phyloP scores from a whole-genome alignment of 2,113 vertebrate genomes.

The Nycticryphes semicollaris region DNA sequence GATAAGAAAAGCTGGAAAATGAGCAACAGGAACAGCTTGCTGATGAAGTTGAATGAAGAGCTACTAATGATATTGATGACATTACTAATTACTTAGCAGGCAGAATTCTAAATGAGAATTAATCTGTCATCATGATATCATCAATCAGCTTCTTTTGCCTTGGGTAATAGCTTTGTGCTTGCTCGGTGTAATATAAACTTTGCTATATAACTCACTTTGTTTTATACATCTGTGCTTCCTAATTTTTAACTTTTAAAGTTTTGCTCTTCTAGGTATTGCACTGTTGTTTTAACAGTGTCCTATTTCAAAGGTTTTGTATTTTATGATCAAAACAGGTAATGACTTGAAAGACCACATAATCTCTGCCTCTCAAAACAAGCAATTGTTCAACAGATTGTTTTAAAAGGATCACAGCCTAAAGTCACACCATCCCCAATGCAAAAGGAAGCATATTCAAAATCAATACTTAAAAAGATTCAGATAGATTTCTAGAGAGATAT shows the following conservation, averaged over 20 bases:
- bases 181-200: not conserved
- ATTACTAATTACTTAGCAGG: slow-evolving; percentile 68
- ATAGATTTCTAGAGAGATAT: not conserved
- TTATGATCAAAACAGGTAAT: not conserved
- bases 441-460: not conserved
- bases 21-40: slow-evolving; percentile 41
- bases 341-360: not conserved
- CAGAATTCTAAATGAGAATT: slow-evolving; percentile 69
- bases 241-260: not conserved
- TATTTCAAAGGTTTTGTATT: not conserved
- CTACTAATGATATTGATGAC: slow-evolving; percentile 62
- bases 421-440: not conserved
- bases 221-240: not conserved
- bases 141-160: slow-evolving; percentile 51
- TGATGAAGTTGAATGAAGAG: slow-evolving; percentile 61
- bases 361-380: not conserved
- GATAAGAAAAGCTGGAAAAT: slow-evolving; percentile 48
- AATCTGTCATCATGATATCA: slow-evolving; percentile 65
- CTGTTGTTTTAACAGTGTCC: not conserved
- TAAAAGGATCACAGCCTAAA: not conserved
- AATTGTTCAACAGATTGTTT: not conserved
- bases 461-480: not conserved
- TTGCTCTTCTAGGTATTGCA: not conserved
- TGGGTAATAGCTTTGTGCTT: slow-evolving; percentile 5
- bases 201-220: not conserved